A percentile compares a stretch with the other conserved stretches of the same genome.
Conservation (phyloP, 2,113 vertebrate genomes). For the Hypocryptadius cinnamomeus region DNA sequence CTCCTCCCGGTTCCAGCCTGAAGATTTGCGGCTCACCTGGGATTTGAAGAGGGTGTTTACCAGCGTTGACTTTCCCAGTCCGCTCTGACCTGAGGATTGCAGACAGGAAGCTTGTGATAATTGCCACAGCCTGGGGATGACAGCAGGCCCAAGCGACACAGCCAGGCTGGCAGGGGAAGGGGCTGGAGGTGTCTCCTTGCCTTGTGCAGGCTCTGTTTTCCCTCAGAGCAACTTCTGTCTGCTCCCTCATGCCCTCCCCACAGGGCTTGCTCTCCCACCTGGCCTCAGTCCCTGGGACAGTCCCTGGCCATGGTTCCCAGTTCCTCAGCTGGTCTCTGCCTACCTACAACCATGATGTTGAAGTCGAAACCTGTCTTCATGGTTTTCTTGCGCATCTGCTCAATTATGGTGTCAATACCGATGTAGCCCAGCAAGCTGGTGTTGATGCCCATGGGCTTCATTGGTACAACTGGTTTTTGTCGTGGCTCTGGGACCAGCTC, state of each 20-base stretch:
- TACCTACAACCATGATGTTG: slow-evolving; percentile 97
- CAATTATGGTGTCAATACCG: slow-evolving; percentile 94
- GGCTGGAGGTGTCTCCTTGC: neutral
- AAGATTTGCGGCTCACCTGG: slow-evolving; percentile 91
- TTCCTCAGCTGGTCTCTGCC: neutral
- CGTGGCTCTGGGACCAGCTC: slow-evolving; percentile 89
- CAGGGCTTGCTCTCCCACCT: neutral
- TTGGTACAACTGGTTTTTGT: slow-evolving; percentile 88
- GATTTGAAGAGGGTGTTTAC: slow-evolving; percentile 97
- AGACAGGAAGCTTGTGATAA: neutral
- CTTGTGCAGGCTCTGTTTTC: neutral
- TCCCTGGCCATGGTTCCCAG: neutral
- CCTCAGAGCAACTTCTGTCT: neutral
- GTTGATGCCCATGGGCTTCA: slow-evolving; percentile 87
- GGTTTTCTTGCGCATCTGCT: slow-evolving; percentile 98
- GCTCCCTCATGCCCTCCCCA: neutral
- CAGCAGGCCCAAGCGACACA: neutral
- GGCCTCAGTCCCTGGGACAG: neutral
- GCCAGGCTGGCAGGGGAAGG: neutral
- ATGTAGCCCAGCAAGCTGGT: slow-evolving; percentile 88
- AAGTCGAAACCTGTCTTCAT: slow-evolving; percentile 99
- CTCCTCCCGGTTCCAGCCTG: slow-evolving; percentile 88
- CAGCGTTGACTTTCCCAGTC: slow-evolving; percentile 90
- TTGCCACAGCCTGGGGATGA: neutral
- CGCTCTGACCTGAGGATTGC: slow-evolving; percentile 81